Base-by-base conservation (phyloP, 2,113 vertebrate genomes). In the Cichladusa arquata region DNA sequence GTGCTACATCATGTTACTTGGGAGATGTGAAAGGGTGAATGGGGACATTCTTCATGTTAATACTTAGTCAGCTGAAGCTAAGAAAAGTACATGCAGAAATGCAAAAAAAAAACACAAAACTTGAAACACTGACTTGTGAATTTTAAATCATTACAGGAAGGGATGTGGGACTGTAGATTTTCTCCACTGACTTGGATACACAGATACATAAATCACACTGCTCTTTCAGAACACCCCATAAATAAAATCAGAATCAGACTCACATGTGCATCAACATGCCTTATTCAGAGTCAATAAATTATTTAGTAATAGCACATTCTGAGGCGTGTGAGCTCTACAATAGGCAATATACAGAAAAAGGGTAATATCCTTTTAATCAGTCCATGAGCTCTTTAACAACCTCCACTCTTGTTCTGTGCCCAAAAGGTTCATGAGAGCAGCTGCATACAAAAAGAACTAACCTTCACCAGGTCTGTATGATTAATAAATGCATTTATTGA, bases 211-310 rank as follows among this genome's bases (percentile, higher is more conserved):
- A 95, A 69, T 61, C 8, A 15, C 3, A 14, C n/a, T 79, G 29
- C 25, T 84, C 61, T 79, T 81, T 74, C 72, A 81, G 47, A 93
- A 84, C 28, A 86, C 11, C 22, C 14, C 34, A 70, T 86, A 81
- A 84, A 92, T 81, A 93, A 95, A 78, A 84, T 40, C 34, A 69
- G 20, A 38, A 33, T 58, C 48, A 76, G 33, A 45, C 38, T 62
- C 44, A 23, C 18, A 48, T 40, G 72, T 36, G 11, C 2, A 1
- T 78, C 50, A 40, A 74, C 0, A 0, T 72, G 38, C 33, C 61
- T 67, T 65, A 91, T 48, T 95, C 44, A 38, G 23, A 81, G 84
- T 76, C 80, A 91, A 38, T 67, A 93, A 91, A 31, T 19, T 81
- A 92, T 89, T 91, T 84, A 65, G 28, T 44, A 92, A 86, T 36